Evolutionary conservation across 2,113 vertebrate genomes (phyloP).

Genomic region (Nannospalax galili): DNA sequence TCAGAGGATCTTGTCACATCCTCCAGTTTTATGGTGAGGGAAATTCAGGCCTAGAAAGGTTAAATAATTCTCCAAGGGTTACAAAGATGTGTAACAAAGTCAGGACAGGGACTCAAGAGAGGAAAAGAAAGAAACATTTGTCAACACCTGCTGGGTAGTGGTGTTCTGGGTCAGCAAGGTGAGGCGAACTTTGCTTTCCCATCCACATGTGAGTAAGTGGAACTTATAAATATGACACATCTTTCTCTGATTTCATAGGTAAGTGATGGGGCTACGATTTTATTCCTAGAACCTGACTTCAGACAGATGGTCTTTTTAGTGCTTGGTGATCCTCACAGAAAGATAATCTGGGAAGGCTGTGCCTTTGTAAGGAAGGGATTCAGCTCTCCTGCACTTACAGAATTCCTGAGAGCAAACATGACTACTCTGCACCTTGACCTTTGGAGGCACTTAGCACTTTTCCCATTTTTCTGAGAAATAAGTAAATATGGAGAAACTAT

Average conservation of each 20-base stretch:
- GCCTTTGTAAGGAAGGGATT: background rate
- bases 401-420: background rate
- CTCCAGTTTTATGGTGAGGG: conserved; percentile 35
- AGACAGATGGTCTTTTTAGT: background rate
- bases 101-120: background rate
- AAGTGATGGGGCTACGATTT: background rate
- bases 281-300: background rate
- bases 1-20: conserved; percentile 63
- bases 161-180: background rate
- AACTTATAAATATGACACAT: background rate
- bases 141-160: background rate
- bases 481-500: background rate
- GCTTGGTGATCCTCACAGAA: no score
- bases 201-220: background rate
- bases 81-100: background rate
- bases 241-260: background rate
- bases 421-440: background rate
- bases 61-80: conserved; percentile 58
- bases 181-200: background rate
- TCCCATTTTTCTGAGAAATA: background rate
- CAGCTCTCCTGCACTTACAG: no score
- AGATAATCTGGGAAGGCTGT: background rate
- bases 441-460: background rate
- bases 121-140: background rate
- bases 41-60: conserved; percentile 57